These are phyloP conservation scores for Xiphophorus hellerii DNA, from an alignment of 2,113 vertebrate species.

Conservation along the genomic window DNA sequence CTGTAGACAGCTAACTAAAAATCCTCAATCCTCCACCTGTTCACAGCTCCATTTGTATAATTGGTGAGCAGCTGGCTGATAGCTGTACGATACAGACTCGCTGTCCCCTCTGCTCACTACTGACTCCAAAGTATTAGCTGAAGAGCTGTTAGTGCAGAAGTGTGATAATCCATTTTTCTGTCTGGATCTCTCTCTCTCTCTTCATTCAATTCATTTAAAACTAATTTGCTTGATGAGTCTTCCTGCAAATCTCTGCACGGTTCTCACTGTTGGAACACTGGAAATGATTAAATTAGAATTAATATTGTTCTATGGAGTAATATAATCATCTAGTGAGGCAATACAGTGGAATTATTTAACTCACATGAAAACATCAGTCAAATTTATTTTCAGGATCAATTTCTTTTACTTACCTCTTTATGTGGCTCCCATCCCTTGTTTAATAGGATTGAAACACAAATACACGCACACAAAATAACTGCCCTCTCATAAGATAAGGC, in stretches of 20 bases:
- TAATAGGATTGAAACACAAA: not conserved
- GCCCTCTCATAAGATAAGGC: not conserved
- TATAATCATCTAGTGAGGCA: slow-evolving; percentile 21
- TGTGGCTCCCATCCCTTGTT: not conserved
- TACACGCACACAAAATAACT: not conserved
- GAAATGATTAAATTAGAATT: slow-evolving; percentile 35
- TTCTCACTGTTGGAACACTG: slow-evolving; percentile 34
- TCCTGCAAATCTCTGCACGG: slow-evolving; percentile 32
- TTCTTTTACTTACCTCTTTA: not conserved
- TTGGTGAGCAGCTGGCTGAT: slow-evolving; percentile 63
- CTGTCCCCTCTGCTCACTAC: slow-evolving; percentile 21
- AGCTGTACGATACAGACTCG: slow-evolving; percentile 39
- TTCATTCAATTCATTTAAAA: slow-evolving; percentile 46
- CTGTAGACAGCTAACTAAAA: slow-evolving; percentile 19
- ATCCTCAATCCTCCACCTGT: slow-evolving; percentile 63
- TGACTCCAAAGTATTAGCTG: slow-evolving; percentile 44
- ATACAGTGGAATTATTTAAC: slow-evolving; percentile 8
- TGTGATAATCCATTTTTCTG: slow-evolving; percentile 26
- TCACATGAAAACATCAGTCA: not conserved
- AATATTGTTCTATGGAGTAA: slow-evolving; percentile 28
- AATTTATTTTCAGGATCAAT: not conserved
- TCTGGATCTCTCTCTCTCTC: slow-evolving; percentile 13
- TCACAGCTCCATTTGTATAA: slow-evolving; percentile 63
- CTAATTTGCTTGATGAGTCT: slow-evolving; percentile 45
- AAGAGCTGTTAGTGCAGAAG: slow-evolving; percentile 38